Conservation (phyloP, 2,797 vertebrate genomes). For the Orestias chungarensis region DNA sequence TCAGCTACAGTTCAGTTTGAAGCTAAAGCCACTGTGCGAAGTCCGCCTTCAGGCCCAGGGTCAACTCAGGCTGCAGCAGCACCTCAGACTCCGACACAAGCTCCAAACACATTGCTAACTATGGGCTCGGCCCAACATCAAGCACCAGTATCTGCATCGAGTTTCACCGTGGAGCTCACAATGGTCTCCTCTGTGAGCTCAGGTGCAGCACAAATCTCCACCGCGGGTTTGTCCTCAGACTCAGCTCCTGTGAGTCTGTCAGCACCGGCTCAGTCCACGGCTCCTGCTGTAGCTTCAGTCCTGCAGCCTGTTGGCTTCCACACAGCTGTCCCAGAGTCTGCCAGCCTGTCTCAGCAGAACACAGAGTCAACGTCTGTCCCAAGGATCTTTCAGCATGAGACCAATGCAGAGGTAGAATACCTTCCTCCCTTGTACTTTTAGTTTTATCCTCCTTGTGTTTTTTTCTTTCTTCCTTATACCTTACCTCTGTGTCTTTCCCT, state of each 20-base stretch:
- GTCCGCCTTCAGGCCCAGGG: conserved; percentile 28
- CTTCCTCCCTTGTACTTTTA: neutral
- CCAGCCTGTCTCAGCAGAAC: conserved; percentile 67
- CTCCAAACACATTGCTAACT: conserved; percentile 27
- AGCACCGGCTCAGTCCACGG: conserved; percentile 39
- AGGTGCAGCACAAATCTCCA: conserved; percentile 26
- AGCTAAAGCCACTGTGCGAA: conserved; percentile 49
- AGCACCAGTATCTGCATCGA: conserved; percentile 28
- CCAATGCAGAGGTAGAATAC: conserved; percentile 67
- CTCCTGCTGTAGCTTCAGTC: conserved; percentile 38
- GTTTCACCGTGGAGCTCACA: conserved; percentile 38
- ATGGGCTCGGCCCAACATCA: conserved; percentile 26
- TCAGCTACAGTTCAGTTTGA: conserved; percentile 38
- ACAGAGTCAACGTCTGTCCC: conserved; percentile 57
- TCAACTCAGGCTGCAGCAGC: conserved; percentile 4
- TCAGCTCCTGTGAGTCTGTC: conserved; percentile 33
- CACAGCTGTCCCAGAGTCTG: conserved; percentile 62
- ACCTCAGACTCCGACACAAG: conserved; percentile 23
- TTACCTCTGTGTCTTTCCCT: no score
- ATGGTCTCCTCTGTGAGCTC: conserved; percentile 38
- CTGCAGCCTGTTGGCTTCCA: conserved; percentile 68
- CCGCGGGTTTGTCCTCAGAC: conserved; percentile 31
- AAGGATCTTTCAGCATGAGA: conserved; percentile 62
- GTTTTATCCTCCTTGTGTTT: neutral
- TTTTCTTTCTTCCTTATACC: neutral